These are phyloP conservation scores for Odontophorus gujanensis DNA, from an alignment of 2,113 vertebrate species.

Conservation along the genomic window DNA sequence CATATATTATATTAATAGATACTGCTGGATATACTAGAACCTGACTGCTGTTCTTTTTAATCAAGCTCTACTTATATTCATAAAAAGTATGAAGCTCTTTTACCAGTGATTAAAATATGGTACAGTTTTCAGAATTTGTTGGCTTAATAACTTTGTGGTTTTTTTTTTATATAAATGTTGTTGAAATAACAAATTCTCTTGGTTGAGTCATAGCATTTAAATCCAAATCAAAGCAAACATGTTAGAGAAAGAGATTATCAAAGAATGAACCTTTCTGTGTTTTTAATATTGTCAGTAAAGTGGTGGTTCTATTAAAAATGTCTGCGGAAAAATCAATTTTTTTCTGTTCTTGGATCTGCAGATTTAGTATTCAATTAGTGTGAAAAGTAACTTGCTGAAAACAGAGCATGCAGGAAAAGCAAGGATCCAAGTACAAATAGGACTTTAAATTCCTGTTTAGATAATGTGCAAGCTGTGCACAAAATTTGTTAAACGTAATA, in stretches of 20 bases:
- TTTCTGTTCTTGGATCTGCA: slow-evolving; percentile 19
- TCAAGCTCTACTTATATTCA: not conserved
- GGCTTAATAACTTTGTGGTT: not conserved
- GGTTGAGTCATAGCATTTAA: not conserved
- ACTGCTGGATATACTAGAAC: not conserved
- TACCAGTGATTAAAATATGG: not conserved
- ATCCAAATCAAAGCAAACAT: not conserved
- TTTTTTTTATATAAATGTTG: not conserved
- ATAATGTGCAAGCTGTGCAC: not conserved
- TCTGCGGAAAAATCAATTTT: not conserved
- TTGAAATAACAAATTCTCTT: not conserved
- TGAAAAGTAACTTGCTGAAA: not conserved
- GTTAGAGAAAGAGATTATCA: not conserved
- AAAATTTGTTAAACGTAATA: not conserved
- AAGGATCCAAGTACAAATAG: not conserved
- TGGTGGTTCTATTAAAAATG: not conserved
- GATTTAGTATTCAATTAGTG: slow-evolving; percentile 7
- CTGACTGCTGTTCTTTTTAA: not conserved
- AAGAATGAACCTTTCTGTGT: not conserved
- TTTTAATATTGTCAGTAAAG: not conserved
- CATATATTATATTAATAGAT: slow-evolving; percentile 48
- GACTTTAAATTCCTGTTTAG: not conserved
- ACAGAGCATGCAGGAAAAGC: not conserved
- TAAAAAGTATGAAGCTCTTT: not conserved
- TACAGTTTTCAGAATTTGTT: not conserved